Base-by-base conservation (phyloP, 2,113 vertebrate species). In the Anoplopoma fimbria region DNA sequence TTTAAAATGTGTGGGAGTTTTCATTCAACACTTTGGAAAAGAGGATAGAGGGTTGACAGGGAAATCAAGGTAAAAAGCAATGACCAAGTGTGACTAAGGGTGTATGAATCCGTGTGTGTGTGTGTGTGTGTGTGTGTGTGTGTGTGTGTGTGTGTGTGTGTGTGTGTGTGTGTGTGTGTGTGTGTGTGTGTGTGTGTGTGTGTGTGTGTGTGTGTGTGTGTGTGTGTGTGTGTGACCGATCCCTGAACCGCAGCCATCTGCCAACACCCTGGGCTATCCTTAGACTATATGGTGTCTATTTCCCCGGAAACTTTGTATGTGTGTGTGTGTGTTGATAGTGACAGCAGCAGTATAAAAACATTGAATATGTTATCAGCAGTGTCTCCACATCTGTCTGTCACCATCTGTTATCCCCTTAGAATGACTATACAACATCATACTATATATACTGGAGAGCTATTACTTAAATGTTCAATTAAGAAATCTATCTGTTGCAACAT, bases 181-280 rank as follows among this genome's bases (percentile, higher is more conserved):
- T 63, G n/a, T n/a, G n/a, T n/a, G n/a, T n/a, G n/a, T n/a, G n/a
- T n/a, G n/a, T n/a, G n/a, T n/a, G n/a, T n/a, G n/a, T n/a, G n/a
- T n/a, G n/a, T n/a, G n/a, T n/a, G n/a, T n/a, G n/a, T n/a, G n/a
- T n/a, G 73, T 60, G 61, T 42, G 68, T 70, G 51, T 79, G 53
- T 85, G 64, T 45, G 49, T 64, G 19, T 79, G 77, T 81, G 72
- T 82, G 23, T 84, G 91, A 91, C 91, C 76, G 47, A 75, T 83
- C 71, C 62, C n/a, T 94, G 93, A 94, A 94, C 92, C 76, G 12
- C 61, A 84, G 80, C 82, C 83, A 83, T 94, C 92, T 92, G 90
- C 93, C 91, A 94, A 80, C 90, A 93, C 79, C 65, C 65, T 70
- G 75, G 76, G 88, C 82, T 79, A 82, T 88, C 82, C 75, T 79